Evolutionary conservation across 1,140 invertebrate species (phyloP).

Genomic region (Laupala kohalensis): DNA sequence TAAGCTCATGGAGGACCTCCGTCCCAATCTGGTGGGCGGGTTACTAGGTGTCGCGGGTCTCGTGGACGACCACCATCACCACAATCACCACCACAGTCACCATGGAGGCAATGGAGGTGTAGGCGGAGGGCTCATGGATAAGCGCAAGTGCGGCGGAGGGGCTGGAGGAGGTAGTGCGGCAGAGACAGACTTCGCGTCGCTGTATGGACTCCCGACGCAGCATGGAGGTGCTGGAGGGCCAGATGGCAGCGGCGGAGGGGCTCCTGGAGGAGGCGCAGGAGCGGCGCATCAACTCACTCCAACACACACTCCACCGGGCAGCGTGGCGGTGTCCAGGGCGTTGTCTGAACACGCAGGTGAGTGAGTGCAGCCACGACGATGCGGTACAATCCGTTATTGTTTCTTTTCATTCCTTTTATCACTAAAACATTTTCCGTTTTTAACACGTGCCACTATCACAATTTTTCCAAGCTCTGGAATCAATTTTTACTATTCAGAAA

Average conservation of each 20-base stretch:
- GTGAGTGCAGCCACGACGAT: too few species aligned
- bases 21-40: constrained; percentile 63
- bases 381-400: too few species aligned
- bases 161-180: constrained; percentile 52
- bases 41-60: constrained; percentile 59
- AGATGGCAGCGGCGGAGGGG: constrained; percentile 29
- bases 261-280: constrained; percentile 42
- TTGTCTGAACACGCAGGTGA: constrained; percentile 2
- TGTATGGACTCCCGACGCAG: constrained; percentile 40
- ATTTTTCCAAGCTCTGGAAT: too few species aligned
- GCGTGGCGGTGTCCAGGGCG: not conserved
- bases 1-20: constrained; percentile 60
- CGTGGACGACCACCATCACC: constrained; percentile 54
- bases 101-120: constrained; percentile 19
- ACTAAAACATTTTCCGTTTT: too few species aligned
- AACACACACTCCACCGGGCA: not conserved
- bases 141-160: constrained; percentile 35
- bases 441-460: too few species aligned
- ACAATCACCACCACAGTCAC: constrained; percentile 32
- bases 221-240: constrained; percentile 6
- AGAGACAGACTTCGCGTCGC: constrained; percentile 62
- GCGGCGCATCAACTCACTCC: constrained; percentile 20
- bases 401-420: too few species aligned
- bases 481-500: too few species aligned
- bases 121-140: constrained; percentile 28